These are phyloP conservation scores for Drosophila mayri DNA, from an alignment of 1,140 invertebrate species.

Conservation along the genomic window DNA sequence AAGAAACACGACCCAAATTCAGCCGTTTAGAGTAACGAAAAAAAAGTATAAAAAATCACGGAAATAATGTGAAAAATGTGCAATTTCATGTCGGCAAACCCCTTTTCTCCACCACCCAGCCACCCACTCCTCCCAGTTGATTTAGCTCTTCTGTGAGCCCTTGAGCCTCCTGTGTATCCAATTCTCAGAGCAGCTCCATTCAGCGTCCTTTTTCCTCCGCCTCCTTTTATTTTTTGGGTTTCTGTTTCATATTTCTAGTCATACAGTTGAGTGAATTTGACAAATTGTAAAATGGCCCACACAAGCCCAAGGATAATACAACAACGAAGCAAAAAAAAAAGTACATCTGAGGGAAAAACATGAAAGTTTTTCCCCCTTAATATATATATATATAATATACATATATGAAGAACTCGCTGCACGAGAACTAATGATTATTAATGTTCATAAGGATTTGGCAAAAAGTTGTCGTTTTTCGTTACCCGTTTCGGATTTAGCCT, in stretches of 20 bases:
- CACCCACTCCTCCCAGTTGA: slow-evolving; percentile 7
- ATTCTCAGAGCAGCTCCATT: slow-evolving; percentile 33
- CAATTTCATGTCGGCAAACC: slow-evolving; percentile 70
- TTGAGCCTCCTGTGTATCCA: slow-evolving; percentile 20
- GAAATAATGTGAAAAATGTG: slow-evolving; percentile 80
- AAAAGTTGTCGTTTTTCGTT: slow-evolving; percentile 48
- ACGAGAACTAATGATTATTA: slow-evolving; percentile 76
- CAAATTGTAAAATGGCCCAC: slow-evolving; percentile 72
- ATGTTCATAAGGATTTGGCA: slow-evolving; percentile 73
- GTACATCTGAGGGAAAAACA: slow-evolving; percentile 6
- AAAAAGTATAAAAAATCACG: slow-evolving; percentile 31
- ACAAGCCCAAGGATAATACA: slow-evolving; percentile 21
- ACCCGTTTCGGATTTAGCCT: slow-evolving; percentile 35
- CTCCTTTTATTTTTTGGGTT: slow-evolving; percentile 15
- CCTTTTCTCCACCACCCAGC: slow-evolving; percentile 13
- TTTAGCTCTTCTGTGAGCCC: slow-evolving; percentile 18
- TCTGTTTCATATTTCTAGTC: slow-evolving; percentile 61
- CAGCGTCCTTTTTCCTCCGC: slow-evolving; percentile 16
- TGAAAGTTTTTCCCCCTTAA: slow-evolving; percentile 29
- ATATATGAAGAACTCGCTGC: slow-evolving; percentile 24
- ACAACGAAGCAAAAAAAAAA: slow-evolving; percentile 6
- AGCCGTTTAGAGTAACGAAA: slow-evolving; percentile 48
- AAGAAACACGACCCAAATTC: slow-evolving; percentile 62
- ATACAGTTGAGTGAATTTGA: slow-evolving; percentile 78
- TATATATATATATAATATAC: slow-evolving; percentile 1